Evolutionary conservation across 2,888 invertebrate genomes (phyloP), one percentile per base, ranked within the genome.

Genomic region (Chromoteleia sp.): DNA sequence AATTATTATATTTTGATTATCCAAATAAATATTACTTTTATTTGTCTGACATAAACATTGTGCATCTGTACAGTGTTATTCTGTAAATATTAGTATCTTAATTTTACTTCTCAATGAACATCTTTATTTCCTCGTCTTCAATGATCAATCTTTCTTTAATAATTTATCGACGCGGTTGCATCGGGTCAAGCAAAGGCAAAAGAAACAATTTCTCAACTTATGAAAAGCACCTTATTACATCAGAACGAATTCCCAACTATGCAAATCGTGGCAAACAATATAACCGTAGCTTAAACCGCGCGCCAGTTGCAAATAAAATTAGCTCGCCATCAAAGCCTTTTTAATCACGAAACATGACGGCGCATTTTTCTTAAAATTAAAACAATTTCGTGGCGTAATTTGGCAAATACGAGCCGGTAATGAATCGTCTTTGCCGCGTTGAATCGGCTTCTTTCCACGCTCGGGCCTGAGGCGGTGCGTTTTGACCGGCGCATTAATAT

Each of bases 341-440:
- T 36, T 36, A 48, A 61, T 61, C 45, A 30, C 6, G 15, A 8
- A 14, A 7, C 41, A 14, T 25, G 15, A 45, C 19, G 12, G 12
- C 4, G 19, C 36, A 33, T 36, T 50, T 50, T 65, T 50, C 25
- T 65, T 36, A 15, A 65, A 65, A 39, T 25, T 50, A 50, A 65
- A 36, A 12, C 8, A 6, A 65, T 50, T 65, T 36, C 12, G 36
- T n/a, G 79, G 83, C 14, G 12, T 10, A 29, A 52, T 52, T 52
- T 7, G 1, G 7, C 2, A 52, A 52, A 14, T 15, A 29, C 8
- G n/a, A 15, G 82, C 79, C 81, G 67, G 77, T 81, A 84, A 84
- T 86, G 84, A 87, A 85, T 87, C 84, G 84, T 86, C 84, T 80
- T 87, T 87, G 85, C 56, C 48, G 33, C 30, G 78, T 56, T 83